Evolutionary conservation across 2,797 vertebrate species (phyloP).

Genomic region (Peromyscus aztecus): DNA sequence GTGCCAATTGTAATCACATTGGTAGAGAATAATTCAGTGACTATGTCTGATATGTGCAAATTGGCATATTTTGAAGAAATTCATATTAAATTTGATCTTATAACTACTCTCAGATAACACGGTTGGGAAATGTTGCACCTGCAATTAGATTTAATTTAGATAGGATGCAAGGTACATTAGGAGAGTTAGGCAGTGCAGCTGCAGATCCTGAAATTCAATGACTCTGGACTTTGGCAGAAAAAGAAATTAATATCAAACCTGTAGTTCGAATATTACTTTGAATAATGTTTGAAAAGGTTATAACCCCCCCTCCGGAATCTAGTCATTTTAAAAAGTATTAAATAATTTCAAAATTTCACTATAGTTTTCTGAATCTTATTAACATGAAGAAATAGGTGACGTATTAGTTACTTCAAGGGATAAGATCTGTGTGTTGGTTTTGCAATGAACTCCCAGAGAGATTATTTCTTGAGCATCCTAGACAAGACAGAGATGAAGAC

Average conservation of each 20-base stretch:
- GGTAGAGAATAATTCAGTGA: conserved; percentile 22
- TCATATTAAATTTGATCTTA: conserved; percentile 51
- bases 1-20: neutral
- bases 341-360: conserved; percentile 1
- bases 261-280: neutral
- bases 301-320: neutral
- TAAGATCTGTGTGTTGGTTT: conserved; percentile 7
- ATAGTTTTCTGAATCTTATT: conserved; percentile 45
- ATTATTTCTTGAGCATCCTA: neutral
- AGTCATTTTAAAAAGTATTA: conserved; percentile 22
- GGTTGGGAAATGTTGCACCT: conserved; percentile 38
- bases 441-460: conserved; percentile 26
- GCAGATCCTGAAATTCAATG: neutral
- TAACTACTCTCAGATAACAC: conserved; percentile 54
- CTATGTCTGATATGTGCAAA: conserved; percentile 8
- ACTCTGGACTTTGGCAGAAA: conserved; percentile 25
- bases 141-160: conserved; percentile 73
- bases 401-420: neutral
- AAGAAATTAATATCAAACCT: conserved; percentile 29
- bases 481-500: conserved; percentile 24
- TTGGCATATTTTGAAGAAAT: conserved; percentile 39
- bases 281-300: conserved; percentile 50
- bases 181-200: neutral
- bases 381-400: conserved; percentile 1
- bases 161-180: neutral